These are phyloP conservation scores for Trematomus bernacchii DNA, from an alignment of 2,797 vertebrate species.

Conservation along the genomic window DNA sequence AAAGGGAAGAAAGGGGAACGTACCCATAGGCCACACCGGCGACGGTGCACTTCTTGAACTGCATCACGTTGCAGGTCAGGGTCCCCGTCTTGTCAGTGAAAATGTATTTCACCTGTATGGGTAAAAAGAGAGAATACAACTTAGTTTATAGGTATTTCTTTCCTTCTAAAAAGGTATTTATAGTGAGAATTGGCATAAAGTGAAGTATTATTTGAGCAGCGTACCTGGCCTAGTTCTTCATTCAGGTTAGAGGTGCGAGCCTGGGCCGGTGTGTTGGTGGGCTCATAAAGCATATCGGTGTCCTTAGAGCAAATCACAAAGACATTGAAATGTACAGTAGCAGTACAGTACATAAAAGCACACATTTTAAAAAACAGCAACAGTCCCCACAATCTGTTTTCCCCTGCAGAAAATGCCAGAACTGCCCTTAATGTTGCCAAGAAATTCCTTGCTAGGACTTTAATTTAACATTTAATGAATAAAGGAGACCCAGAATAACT, in stretches of 20 bases:
- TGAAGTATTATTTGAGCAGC: neutral
- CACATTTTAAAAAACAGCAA: neutral
- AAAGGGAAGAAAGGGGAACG: constrained; percentile 35
- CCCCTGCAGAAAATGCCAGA: constrained; percentile 44
- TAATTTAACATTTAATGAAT: constrained; percentile 59
- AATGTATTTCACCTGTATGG: constrained; percentile 95
- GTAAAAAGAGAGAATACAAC: constrained; percentile 1
- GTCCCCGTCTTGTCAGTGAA: constrained; percentile 99
- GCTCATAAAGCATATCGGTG: constrained; percentile 96
- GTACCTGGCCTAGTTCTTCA: constrained; percentile 98
- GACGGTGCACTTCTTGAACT: constrained; percentile 99
- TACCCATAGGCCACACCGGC: constrained; percentile 98
- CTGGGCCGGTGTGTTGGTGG: constrained; percentile 95
- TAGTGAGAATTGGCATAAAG: neutral
- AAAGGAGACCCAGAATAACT: constrained; percentile 52
- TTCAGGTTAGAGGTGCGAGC: constrained; percentile 98
- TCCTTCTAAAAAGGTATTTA: neutral
- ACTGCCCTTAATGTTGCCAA: constrained; percentile 41
- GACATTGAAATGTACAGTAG: neutral
- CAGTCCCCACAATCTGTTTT: neutral
- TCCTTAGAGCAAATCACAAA: constrained; percentile 84
- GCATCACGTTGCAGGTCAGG: constrained; percentile 98
- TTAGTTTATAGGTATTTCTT: neutral
- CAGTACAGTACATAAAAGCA: too few species aligned
- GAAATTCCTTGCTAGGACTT: constrained; percentile 29